Evolutionary conservation across 2,888 invertebrate species (phyloP).

Genomic region (Elegia similella): DNA sequence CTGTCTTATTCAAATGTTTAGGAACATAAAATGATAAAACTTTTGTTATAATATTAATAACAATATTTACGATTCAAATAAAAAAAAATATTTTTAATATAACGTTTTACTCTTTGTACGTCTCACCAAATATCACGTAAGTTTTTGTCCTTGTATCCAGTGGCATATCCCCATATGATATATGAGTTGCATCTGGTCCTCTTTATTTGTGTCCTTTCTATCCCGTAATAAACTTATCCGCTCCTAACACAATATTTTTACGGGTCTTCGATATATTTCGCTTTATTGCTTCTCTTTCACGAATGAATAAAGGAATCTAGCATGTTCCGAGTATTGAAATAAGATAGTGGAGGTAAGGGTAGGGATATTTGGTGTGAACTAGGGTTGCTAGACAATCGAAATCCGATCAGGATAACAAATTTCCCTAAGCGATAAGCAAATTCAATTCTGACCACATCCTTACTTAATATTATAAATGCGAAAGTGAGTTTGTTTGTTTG

Average conservation of each 20-base stretch:
- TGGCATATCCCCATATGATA: background rate
- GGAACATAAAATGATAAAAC: too few relatives aligned
- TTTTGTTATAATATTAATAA: too few relatives aligned
- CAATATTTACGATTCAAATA: too few relatives aligned
- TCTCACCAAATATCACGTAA: too few relatives aligned
- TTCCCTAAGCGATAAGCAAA: too few relatives aligned
- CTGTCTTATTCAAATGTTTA: too few relatives aligned
- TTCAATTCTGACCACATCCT: too few relatives aligned
- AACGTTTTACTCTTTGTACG: too few relatives aligned
- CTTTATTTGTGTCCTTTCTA: conserved; percentile 24
- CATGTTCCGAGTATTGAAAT: conserved; percentile 2
- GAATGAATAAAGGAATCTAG: conserved; percentile 43
- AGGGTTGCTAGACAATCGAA: background rate
- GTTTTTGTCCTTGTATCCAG: too few relatives aligned
- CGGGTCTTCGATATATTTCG: conserved; percentile 39
- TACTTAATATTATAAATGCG: too few relatives aligned
- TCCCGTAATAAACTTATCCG: conserved; percentile 46
- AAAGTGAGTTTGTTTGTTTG: too few relatives aligned
- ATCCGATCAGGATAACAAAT: background rate
- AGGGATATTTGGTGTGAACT: background rate
- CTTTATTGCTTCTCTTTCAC: conserved; percentile 40
- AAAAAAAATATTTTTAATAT: too few relatives aligned
- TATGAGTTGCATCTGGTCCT: background rate
- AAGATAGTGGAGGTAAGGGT: conserved; percentile 13
- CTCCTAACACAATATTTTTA: conserved; percentile 58